These are phyloP conservation scores for Aphaenogaster rudis DNA, from an alignment of 1,140 invertebrate species.

Conservation along the genomic window DNA sequence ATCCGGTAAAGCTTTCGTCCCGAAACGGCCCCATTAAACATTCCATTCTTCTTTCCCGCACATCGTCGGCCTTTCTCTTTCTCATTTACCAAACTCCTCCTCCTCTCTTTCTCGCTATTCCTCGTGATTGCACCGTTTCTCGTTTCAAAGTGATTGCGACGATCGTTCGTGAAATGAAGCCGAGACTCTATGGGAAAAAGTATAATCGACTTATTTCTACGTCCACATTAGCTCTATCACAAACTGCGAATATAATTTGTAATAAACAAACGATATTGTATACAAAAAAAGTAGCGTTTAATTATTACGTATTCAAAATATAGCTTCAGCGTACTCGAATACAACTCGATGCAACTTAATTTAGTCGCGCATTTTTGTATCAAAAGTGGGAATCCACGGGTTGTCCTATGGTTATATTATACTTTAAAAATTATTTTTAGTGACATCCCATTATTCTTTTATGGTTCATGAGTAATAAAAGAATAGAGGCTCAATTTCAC, in stretches of 20 bases:
- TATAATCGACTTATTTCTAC: neutral
- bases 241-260: neutral
- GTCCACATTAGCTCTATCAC: neutral
- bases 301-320: neutral
- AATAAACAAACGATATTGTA: neutral
- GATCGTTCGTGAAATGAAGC: slow-evolving; percentile 4
- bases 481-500: neutral
- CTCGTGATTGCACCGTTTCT: neutral
- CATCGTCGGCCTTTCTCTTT: slow-evolving; percentile 1
- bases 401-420: neutral
- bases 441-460: neutral
- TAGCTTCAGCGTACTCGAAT: neutral
- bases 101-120: neutral
- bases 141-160: neutral
- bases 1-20: slow-evolving; percentile 13
- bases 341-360: neutral
- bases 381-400: neutral
- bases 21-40: slow-evolving; percentile 67
- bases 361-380: neutral
- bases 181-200: neutral
- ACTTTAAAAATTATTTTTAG: neutral
- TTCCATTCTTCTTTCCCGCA: slow-evolving; percentile 54
- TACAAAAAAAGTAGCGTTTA: neutral
- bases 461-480: neutral
- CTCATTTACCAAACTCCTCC: neutral